phyloP scores from a whole-genome alignment of 2,797 vertebrate species.

The Parauchenoglanis ngamensis region DNA sequence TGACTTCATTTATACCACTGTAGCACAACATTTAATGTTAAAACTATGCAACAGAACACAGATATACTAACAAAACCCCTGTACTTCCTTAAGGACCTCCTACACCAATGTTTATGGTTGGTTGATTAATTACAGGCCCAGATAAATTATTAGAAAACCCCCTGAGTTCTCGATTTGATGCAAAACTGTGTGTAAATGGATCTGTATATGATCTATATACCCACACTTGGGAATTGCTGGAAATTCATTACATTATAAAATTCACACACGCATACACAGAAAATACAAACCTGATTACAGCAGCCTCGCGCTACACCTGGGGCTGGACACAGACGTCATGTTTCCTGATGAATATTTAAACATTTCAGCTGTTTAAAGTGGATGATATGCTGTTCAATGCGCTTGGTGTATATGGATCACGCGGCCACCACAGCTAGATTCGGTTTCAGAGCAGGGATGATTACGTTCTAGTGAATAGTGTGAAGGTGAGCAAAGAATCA shows the following conservation, averaged over 20 bases:
- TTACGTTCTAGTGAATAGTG: not conserved
- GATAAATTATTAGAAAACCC: not conserved
- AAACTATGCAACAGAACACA: not conserved
- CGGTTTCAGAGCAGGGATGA: not conserved
- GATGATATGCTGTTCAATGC: not conserved
- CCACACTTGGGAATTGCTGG: not conserved
- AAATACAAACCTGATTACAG: not conserved
- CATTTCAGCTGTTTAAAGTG: not conserved
- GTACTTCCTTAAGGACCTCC: not conserved
- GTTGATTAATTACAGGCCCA: not conserved
- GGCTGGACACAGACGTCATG: not conserved
- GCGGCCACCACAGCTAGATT: not conserved
- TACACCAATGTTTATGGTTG: not conserved
- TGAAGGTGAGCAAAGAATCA: not conserved
- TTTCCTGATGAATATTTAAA: slow-evolving; percentile 25
- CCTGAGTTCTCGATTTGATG: not conserved
- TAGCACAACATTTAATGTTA: not conserved
- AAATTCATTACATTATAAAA: not conserved
- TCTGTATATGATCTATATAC: not conserved
- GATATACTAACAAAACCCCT: not conserved
- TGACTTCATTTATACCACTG: not conserved
- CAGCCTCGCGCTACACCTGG: not conserved
- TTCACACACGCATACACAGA: not conserved
- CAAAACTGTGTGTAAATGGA: not conserved
- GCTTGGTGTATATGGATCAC: not conserved